Conservation (phyloP, 2,888 invertebrate species). For the Xanthia icteritia region DNA sequence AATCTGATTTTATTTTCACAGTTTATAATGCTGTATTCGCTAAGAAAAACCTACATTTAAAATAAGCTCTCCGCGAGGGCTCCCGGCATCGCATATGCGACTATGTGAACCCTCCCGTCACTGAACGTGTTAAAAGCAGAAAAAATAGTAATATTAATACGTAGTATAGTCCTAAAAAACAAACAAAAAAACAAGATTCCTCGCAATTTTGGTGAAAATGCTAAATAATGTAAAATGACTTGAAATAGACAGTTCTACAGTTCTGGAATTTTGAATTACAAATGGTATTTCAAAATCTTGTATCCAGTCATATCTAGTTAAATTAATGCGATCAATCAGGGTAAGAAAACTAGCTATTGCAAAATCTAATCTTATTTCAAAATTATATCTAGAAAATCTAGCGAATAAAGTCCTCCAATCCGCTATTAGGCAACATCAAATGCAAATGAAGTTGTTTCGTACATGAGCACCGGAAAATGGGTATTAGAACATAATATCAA, state of each 20-base stretch:
- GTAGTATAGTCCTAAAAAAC: background rate
- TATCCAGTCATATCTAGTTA: background rate
- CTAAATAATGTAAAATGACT: background rate
- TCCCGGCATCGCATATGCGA: too few relatives aligned
- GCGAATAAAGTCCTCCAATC: slow-evolving; percentile 28
- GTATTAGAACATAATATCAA: slow-evolving; percentile 37
- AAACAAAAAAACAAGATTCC: background rate
- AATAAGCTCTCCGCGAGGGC: too few relatives aligned
- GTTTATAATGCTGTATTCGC: too few relatives aligned
- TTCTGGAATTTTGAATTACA: too few relatives aligned
- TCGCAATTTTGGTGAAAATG: background rate
- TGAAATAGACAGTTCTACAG: background rate
- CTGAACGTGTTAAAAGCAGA: background rate
- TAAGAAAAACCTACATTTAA: too few relatives aligned
- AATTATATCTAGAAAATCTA: slow-evolving; percentile 29
- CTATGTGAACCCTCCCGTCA: too few relatives aligned
- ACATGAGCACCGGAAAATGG: slow-evolving; percentile 48
- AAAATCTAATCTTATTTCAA: slow-evolving; percentile 5
- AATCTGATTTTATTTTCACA: too few relatives aligned
- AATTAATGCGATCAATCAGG: slow-evolving; percentile 10
- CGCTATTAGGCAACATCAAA: slow-evolving; percentile 35
- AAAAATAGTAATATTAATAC: background rate
- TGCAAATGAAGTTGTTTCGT: slow-evolving; percentile 46
- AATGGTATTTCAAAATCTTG: slow-evolving; percentile 5
- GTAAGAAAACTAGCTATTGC: slow-evolving; percentile 10